These are phyloP conservation scores for Takifugu ocellatus DNA, from an alignment of 2,797 vertebrate genomes.

Conservation along the genomic window DNA sequence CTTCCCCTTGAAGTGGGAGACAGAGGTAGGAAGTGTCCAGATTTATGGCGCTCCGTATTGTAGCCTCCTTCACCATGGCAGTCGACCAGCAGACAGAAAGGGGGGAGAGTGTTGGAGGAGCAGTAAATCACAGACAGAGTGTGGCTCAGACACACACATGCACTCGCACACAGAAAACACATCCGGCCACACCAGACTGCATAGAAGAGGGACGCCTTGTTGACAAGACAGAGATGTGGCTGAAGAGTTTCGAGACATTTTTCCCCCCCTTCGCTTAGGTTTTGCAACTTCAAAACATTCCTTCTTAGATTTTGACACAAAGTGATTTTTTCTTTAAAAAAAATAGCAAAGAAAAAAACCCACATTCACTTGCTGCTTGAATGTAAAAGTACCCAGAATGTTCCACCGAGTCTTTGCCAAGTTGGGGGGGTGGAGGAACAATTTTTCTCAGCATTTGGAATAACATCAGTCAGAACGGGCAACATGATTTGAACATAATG, in stretches of 20 bases:
- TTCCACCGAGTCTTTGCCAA: too few species aligned
- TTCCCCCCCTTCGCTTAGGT: constrained; percentile 2
- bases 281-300: constrained; percentile 11
- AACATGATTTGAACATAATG: too few species aligned
- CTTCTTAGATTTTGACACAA: too few species aligned
- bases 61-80: constrained; percentile 65
- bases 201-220: constrained; percentile 47
- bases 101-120: constrained; percentile 46
- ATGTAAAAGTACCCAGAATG: too few species aligned
- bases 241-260: constrained; percentile 14
- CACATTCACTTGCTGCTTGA: too few species aligned
- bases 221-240: constrained; percentile 48
- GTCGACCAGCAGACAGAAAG: constrained; percentile 69
- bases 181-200: constrained; percentile 45
- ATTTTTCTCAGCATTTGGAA: too few species aligned
- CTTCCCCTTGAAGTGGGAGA: constrained; percentile 78
- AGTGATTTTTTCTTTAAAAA: too few species aligned
- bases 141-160: constrained; percentile 54
- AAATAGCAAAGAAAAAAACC: too few species aligned
- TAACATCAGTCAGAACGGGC: too few species aligned
- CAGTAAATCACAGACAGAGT: constrained; percentile 73
- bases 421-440: too few species aligned
- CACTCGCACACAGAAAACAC: constrained; percentile 40
- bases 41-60: constrained; percentile 73
- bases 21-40: constrained; percentile 79